Percentiles rank a stretch among this genome's conserved stretches.
phyloP scores from a whole-genome alignment of 2,113 vertebrate species.

The Neopipo cinnamomea region DNA sequence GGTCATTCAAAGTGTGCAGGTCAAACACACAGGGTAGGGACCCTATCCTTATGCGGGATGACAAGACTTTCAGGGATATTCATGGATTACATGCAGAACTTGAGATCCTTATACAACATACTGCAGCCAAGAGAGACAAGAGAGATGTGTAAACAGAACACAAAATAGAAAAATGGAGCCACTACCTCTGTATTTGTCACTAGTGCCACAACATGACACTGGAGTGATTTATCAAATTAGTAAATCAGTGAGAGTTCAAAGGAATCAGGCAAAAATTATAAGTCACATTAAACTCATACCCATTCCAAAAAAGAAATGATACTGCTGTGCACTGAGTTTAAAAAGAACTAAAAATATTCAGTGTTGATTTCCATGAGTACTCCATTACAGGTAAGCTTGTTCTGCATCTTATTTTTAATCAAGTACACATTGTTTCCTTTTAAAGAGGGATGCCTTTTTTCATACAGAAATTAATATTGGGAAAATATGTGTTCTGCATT shows the following conservation, averaged over 20 bases:
- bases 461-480: neutral
- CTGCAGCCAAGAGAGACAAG: neutral
- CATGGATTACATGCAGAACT: rapidly evolving
- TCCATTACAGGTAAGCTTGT: neutral
- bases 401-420: neutral
- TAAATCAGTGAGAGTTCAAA: neutral
- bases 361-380: neutral
- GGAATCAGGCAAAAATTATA: neutral
- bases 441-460: neutral
- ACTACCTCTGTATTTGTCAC: neutral
- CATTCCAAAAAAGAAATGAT: neutral
- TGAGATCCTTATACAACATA: neutral
- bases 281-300: neutral
- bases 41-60: neutral
- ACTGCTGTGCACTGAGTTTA: neutral
- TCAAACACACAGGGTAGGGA: neutral
- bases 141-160: neutral
- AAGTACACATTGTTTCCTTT: neutral
- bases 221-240: neutral
- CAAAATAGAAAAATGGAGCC: neutral
- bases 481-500: neutral
- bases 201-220: neutral
- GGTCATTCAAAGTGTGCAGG: neutral
- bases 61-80: neutral
- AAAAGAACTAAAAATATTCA: neutral